phyloP scores from a whole-genome alignment of 2,888 invertebrate species.

The Lasioglossum pauxillum region DNA sequence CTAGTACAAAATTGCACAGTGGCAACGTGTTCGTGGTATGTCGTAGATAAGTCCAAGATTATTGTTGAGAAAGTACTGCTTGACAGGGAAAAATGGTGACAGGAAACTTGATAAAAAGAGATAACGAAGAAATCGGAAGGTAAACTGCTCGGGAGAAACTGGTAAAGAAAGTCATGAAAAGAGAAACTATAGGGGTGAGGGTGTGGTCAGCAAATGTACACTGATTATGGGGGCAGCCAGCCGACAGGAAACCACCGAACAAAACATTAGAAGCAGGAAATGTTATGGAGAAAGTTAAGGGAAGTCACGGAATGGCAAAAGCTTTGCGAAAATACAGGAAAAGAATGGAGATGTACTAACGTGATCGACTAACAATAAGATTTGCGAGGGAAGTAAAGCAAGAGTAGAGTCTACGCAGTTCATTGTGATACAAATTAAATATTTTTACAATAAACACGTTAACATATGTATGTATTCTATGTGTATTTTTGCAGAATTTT shows the following conservation, averaged over 20 bases:
- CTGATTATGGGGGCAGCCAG: not conserved
- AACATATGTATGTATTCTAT: not conserved
- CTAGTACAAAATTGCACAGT: not conserved
- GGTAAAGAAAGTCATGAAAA: not conserved
- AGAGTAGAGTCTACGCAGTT: not conserved
- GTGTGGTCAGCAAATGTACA: not conserved
- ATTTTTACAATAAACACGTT: not conserved
- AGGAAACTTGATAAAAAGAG: not conserved
- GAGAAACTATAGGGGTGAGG: not conserved
- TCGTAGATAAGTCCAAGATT: not conserved
- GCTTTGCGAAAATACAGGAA: not conserved
- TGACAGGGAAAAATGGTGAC: not conserved
- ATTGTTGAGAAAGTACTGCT: not conserved
- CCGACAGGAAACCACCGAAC: not conserved
- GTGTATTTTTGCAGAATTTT: not conserved
- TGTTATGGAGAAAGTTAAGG: not conserved
- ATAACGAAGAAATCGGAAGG: not conserved
- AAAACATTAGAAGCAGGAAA: not conserved
- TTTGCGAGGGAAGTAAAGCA: not conserved
- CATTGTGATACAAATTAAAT: not conserved
- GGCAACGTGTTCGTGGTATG: not conserved
- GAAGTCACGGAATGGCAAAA: not conserved
- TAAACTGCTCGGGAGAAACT: not conserved
- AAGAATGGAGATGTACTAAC: not conserved
- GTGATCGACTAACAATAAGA: not conserved